Conservation (phyloP, 2,888 invertebrate genomes). For the Catocala fraxini region DNA sequence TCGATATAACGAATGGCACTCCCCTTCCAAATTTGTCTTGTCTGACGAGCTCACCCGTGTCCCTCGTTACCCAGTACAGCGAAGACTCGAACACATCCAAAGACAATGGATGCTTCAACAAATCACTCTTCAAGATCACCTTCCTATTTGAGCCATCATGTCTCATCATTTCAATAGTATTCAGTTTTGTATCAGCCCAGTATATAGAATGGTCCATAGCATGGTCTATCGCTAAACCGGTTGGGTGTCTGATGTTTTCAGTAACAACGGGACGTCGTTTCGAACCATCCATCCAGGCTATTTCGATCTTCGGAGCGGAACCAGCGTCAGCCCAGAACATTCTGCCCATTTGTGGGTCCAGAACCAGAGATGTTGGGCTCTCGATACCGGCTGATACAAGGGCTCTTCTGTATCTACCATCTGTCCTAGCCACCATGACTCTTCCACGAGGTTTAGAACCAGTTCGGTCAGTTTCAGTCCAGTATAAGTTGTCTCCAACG, state of each 20-base stretch:
- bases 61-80: constrained; percentile 97
- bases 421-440: constrained; percentile 95
- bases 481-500: constrained; percentile 97
- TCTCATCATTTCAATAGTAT: constrained; percentile 95
- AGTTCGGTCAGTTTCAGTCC: constrained; percentile 95
- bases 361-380: constrained; percentile 95
- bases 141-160: constrained; percentile 93
- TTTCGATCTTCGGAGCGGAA: constrained; percentile 96
- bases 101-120: constrained; percentile 93
- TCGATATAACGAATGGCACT: constrained; percentile 93
- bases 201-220: constrained; percentile 96
- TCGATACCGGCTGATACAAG: constrained; percentile 93
- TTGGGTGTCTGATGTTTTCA: constrained; percentile 94
- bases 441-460: constrained; percentile 92
- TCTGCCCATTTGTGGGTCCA: constrained; percentile 94
- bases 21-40: constrained; percentile 99
- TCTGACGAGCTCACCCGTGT: constrained; percentile 94
- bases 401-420: constrained; percentile 95
- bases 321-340: constrained; percentile 99
- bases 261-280: constrained; percentile 94
- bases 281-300: constrained; percentile 98
- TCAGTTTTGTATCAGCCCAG: constrained; percentile 98
- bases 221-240: constrained; percentile 96
- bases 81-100: constrained; percentile 98
- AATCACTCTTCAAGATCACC: constrained; percentile 91